Conservation (phyloP, 2,113 vertebrate genomes). For the Notarius quadriscutis region DNA sequence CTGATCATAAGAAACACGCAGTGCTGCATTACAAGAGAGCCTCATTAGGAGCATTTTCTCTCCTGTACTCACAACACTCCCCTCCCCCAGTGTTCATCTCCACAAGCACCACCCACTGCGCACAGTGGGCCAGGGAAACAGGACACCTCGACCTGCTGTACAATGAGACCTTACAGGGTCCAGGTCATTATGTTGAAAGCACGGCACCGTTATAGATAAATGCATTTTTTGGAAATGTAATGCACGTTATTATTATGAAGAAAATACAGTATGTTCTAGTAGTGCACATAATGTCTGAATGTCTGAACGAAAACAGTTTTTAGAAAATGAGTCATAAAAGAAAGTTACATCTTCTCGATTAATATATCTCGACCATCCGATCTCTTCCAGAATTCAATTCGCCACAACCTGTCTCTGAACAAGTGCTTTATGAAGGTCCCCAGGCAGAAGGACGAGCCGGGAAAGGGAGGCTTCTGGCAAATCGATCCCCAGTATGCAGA, state of each 20-base stretch:
- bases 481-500: conserved; percentile 82
- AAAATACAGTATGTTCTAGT: background rate
- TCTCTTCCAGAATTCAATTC: conserved; percentile 84
- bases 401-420: conserved; percentile 91
- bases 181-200: conserved; percentile 14
- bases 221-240: background rate
- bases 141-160: conserved; percentile 52
- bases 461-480: conserved; percentile 89
- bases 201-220: background rate
- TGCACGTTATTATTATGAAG: background rate
- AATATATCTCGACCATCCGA: conserved; percentile 18
- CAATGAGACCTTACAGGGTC: conserved; percentile 37
- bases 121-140: conserved; percentile 50
- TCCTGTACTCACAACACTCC: conserved; percentile 69
- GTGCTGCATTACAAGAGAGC: conserved; percentile 72
- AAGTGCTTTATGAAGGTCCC: conserved; percentile 95
- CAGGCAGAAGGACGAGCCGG: conserved; percentile 87
- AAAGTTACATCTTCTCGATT: background rate
- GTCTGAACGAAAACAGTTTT: background rate
- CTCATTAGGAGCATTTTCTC: conserved; percentile 74
- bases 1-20: conserved; percentile 73
- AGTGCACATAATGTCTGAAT: background rate
- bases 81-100: conserved; percentile 34
- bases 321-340: background rate
- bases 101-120: conserved; percentile 24